These are phyloP conservation scores for Donacobius atricapilla DNA, from an alignment of 2,113 vertebrate genomes.

Conservation along the genomic window DNA sequence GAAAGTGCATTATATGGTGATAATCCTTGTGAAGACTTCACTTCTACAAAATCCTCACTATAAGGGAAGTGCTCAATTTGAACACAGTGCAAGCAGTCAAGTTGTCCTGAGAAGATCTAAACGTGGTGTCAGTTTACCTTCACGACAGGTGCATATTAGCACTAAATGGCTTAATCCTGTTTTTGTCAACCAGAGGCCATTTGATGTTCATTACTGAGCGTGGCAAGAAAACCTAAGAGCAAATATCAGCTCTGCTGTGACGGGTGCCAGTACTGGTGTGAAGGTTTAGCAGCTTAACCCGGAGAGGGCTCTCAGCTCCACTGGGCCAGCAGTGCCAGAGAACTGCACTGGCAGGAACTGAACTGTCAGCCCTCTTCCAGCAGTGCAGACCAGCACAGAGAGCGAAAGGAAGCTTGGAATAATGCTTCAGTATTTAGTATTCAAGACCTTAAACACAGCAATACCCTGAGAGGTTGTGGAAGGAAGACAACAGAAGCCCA, in stretches of 20 bases:
- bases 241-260: neutral
- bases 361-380: neutral
- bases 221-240: neutral
- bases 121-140: neutral
- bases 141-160: accelerated
- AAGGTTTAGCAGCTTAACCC: neutral
- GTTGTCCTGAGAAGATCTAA: constrained; percentile 29
- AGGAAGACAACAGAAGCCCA: neutral
- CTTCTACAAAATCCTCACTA: neutral
- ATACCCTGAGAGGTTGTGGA: neutral
- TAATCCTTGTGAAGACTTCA: neutral
- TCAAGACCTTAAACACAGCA: neutral
- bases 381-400: neutral
- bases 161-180: neutral
- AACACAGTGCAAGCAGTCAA: constrained; percentile 37
- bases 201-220: neutral
- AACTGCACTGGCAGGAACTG: neutral
- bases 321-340: neutral
- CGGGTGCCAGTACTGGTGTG: neutral
- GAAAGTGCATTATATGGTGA: constrained; percentile 40
- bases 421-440: neutral
- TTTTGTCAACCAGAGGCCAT: neutral
- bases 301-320: neutral
- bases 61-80: neutral
- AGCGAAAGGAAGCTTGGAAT: neutral